Evolutionary conservation across 2,113 vertebrate species (phyloP), one percentile per base, ranked within the genome.

Genomic region (Cyprinodon variegatus): DNA sequence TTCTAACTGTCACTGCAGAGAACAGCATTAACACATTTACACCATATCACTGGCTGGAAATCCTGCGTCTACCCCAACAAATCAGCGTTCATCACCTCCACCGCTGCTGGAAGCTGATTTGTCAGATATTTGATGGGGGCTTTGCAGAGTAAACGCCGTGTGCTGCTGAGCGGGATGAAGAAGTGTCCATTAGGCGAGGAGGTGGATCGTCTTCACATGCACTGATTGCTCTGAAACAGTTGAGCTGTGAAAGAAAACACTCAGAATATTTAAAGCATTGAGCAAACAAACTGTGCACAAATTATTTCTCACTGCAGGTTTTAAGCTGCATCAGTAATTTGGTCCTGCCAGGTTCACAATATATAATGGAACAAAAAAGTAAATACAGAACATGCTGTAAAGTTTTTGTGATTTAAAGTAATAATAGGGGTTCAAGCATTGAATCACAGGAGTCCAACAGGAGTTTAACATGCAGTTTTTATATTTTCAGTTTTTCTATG

Each of bases 191-290:
- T 63, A 43, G 72, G 45, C 38, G 60, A 37, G 69, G 40, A 62
- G 40, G 40, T 71, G 70, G 60, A 48, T 72, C 37, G 37, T 61
- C 41, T 46, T 22, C 3, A 17, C 12, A 17, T 8, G 11, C 22
- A 38, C 43, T 63, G 29, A 38, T 63, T 46, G 60, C 22, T 46
- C 59, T 45, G 41, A 72, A 72, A 72, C 17, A 22, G 61, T 50
- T 7, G 7, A 53, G 29, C 70, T 46, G 41, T 62, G 60, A 48
- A 72, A 45, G 43, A 45, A 45, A 45, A 45, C 43, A 41, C 4
- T 41, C 41, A 11, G 43, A 45, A 45, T 45, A 45, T 45, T 45
- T 45, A 45, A 45, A 45, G 43, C 29, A 29, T 29, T 29, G 29
- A 41, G 41, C 41, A 59, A 57, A 65, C 11, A 20, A 53, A 61